Evolutionary conservation across 2,797 vertebrate genomes (phyloP), one percentile per base, ranked within the genome.

Genomic region (Lagodon rhomboides): DNA sequence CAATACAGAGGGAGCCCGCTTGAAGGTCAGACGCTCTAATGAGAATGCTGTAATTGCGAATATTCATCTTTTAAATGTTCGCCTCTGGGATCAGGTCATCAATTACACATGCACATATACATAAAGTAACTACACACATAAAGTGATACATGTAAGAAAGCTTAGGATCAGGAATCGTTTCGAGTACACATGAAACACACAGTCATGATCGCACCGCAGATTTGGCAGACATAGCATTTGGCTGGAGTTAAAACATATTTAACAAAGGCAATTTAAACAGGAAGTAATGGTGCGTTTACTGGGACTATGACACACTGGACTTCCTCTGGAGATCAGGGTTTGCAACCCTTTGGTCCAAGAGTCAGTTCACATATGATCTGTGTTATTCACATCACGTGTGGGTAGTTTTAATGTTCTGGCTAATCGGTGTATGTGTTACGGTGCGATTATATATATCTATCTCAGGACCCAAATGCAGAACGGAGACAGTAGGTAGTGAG

Each of bases 1-100:
- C 94, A 74, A 95, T 96, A 91, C 25, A 51, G 78, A 80, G 67
- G 79, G 87, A 88, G 84, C 88, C 80, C 54, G 65, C 69, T 81
- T 92, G 92, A 96, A 95, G 94, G 94, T 95, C 94, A 95, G 90
- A 84, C 77, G 56, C 87, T 89, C 89, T 94, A 95, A 95, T 93
- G 92, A 95, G 89, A 89, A 79, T 27, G 82, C 79, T 74, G 67
- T 94, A 93, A 95, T 95, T 94, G 92, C 79, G 55, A 94, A 95
- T 93, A 94, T 95, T 95, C 90, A 94, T 94, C 92, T 93, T 89
- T 94, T 89, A 87, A 94, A 89, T 91, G 91, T 82, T 91, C 50
- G 79, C 70, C 85, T 89, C 75, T 75, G 67, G 76, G 88, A 86
- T 80, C 78, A 80, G 80, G 76, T 93, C 89, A 93, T 94, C 89